These are phyloP conservation scores for Malthinus flaveolus DNA, from an alignment of 2,888 invertebrate species.

Conservation along the genomic window DNA sequence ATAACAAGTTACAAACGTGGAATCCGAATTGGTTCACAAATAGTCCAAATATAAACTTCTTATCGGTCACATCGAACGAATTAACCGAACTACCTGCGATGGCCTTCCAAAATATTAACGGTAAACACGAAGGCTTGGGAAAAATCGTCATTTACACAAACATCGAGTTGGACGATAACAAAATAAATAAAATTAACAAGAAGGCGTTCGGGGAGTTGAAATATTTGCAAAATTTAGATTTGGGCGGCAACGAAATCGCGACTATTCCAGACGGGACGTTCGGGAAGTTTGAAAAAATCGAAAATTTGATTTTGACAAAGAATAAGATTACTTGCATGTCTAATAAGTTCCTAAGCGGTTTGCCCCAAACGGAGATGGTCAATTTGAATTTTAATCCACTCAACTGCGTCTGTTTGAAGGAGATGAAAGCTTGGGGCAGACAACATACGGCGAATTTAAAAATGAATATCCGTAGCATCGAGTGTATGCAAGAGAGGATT, in stretches of 20 bases:
- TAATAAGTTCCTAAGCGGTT: background rate
- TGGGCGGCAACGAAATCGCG: constrained; percentile 13
- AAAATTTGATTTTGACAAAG: constrained; percentile 1
- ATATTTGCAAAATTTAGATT: constrained; percentile 14
- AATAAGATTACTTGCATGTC: constrained; percentile 19
- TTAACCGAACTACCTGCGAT: constrained; percentile 38
- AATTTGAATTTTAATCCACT: constrained; percentile 15
- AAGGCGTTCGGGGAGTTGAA: constrained; percentile 15
- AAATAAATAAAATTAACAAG: constrained; percentile 8
- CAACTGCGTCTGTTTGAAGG: constrained; percentile 17
- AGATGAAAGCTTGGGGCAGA: constrained; percentile 17
- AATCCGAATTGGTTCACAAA: constrained; percentile 47
- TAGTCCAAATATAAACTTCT: constrained; percentile 41
- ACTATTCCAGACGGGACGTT: constrained; percentile 34
- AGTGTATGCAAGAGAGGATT: constrained; percentile 24
- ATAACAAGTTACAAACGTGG: constrained; percentile 44
- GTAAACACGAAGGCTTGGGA: background rate
- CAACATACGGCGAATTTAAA: constrained; percentile 8
- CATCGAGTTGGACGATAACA: constrained; percentile 10
- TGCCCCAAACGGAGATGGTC: constrained; percentile 12
- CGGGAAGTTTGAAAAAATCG: constrained; percentile 8
- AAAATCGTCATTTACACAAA: background rate
- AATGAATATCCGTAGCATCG: constrained; percentile 9
- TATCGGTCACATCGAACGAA: constrained; percentile 44
- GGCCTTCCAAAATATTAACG: constrained; percentile 23